Base-by-base conservation (phyloP, 2,888 invertebrate genomes). In the Lycocerus yunnanus region DNA sequence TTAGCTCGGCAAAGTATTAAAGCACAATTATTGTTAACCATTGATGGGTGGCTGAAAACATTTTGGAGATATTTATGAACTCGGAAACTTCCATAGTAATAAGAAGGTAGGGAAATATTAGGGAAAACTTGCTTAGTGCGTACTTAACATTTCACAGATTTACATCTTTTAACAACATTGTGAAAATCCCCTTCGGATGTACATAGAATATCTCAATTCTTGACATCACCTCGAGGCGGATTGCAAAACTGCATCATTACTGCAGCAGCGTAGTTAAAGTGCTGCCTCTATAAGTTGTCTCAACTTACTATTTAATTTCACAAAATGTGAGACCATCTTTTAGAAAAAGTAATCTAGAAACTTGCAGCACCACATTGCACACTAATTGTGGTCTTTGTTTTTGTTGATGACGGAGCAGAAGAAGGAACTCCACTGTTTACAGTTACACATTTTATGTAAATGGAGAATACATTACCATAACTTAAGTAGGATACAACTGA, bases 221-320 rank as follows among this genome's bases (percentile, higher is more conserved):
- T 74, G 72, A 63, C 75, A 80, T 78, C 80, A 79, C 81, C 81
- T 81, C 80, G 78, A 80, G 78, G 80, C 78, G 78, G 72, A 79
- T 81, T 80, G 77, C 81, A 81, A 81, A 81, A 82, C 82, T 81
- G 81, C 80, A 82, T 82, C 83, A 83, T 83, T 82, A 83, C 81
- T 78, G 78, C 78, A 78, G 78, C 77, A 78, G 78, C 77, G 80
- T 79, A 78, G 77, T 74, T 73, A 79, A 81, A 81, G 79, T 81
- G 80, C 81, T 81, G 77, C 73, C 81, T 77, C 76, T 79, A 81
- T 80, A 81, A 68, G 67, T 61, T 58, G 15, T 43, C 27, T 66
- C 58, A 66, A 68, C 58, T 16, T 71, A 61, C 59, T 20, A 58
- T 58, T 74, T 71, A 69, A 66, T 69, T 67, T 58, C 18, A 43